phyloP scores from a whole-genome alignment of 2,113 vertebrate genomes.

The Leucoraja erinaceus region DNA sequence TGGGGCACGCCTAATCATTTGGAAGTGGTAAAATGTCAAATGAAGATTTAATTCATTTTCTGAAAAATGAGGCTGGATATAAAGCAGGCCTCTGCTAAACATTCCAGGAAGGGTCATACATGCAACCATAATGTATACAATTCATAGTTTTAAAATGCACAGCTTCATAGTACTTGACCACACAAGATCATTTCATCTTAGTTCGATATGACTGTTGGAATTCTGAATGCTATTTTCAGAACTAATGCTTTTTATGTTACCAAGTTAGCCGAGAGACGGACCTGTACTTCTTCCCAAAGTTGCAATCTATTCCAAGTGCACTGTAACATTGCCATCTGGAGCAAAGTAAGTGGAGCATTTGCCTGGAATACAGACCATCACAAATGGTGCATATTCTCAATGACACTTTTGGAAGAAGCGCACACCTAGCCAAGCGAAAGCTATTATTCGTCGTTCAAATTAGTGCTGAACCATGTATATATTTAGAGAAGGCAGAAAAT shows the following conservation, averaged over 20 bases:
- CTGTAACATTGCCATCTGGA: not conserved
- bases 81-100: not conserved
- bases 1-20: not conserved
- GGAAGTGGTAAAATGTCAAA: not conserved
- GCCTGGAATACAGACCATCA: not conserved
- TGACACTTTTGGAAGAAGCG: too few species aligned
- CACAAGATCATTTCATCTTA: not conserved
- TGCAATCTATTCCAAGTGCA: not conserved
- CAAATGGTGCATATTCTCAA: not conserved
- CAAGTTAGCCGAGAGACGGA: not conserved
- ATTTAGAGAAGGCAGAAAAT: too few species aligned
- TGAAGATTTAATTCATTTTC: constrained; percentile 5
- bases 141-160: not conserved
- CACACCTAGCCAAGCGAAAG: too few species aligned
- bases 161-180: not conserved
- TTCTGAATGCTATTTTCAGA: not conserved
- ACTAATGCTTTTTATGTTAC: not conserved
- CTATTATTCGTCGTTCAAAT: too few species aligned
- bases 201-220: not conserved
- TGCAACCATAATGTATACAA: not conserved
- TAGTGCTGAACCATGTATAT: too few species aligned
- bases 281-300: not conserved
- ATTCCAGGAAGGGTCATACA: not conserved
- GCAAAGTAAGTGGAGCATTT: not conserved
- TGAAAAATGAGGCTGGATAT: not conserved